These are phyloP conservation scores for Gnatocerus cornutus DNA, from an alignment of 2,888 invertebrate genomes.

Conservation along the genomic window DNA sequence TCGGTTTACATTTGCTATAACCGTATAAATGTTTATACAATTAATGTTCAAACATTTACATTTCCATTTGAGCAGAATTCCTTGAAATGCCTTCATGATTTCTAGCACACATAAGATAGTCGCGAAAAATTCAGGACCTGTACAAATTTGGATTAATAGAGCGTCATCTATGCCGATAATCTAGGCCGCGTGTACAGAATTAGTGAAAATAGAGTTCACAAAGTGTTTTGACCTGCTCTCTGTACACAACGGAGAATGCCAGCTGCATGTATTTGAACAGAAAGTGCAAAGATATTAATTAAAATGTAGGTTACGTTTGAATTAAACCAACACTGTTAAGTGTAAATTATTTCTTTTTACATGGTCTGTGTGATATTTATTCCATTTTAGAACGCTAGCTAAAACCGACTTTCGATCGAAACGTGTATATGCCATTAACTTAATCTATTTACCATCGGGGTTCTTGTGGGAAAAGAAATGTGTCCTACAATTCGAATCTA, in stretches of 20 bases:
- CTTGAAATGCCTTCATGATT: slow-evolving; percentile 20
- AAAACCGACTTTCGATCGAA: slow-evolving; percentile 12
- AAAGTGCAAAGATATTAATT: slow-evolving; percentile 50
- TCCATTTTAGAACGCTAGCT: no score
- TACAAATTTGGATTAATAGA: slow-evolving; percentile 44
- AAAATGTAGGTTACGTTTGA: slow-evolving; percentile 46
- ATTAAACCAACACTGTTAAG: slow-evolving; percentile 36
- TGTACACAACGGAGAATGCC: slow-evolving; percentile 42
- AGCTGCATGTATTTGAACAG: slow-evolving; percentile 41
- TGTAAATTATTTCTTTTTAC: slow-evolving; percentile 33
- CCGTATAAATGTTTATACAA: slow-evolving; percentile 45
- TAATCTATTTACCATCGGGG: slow-evolving; percentile 26
- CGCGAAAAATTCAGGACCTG: slow-evolving; percentile 9
- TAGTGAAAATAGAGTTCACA: slow-evolving; percentile 56
- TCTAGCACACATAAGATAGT: not conserved
- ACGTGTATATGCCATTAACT: slow-evolving; percentile 11
- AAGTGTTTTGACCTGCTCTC: slow-evolving; percentile 52
- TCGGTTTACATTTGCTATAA: slow-evolving; percentile 43
- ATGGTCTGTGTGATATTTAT: slow-evolving; percentile 30
- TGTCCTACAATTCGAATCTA: not conserved
- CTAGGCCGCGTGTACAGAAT: slow-evolving; percentile 52
- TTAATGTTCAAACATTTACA: slow-evolving; percentile 47
- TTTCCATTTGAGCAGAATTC: slow-evolving; percentile 38
- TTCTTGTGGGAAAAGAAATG: not conserved
- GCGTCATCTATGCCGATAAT: slow-evolving; percentile 42